Evolutionary conservation across 1,140 invertebrate species (phyloP).

Genomic region (Diabrotica undecimpunctata): DNA sequence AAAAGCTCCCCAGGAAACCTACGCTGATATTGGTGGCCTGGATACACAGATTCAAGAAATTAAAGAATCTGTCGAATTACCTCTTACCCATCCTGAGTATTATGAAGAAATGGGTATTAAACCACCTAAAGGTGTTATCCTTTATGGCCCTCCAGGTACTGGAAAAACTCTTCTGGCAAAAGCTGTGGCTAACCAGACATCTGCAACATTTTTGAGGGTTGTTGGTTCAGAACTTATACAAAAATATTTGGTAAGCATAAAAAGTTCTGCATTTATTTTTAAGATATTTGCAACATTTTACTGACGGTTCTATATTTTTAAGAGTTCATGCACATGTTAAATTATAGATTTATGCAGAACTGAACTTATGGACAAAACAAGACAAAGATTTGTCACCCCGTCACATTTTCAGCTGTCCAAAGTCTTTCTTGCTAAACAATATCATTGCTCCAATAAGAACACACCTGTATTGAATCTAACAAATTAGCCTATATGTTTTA

Average conservation of each 20-base stretch:
- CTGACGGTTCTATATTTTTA: no score
- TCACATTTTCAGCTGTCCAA: no score
- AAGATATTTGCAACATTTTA: no score
- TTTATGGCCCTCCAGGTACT: conserved; percentile 97
- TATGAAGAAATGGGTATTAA: conserved; percentile 99
- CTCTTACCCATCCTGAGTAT: conserved; percentile 98
- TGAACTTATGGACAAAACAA: no score
- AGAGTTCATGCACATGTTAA: no score
- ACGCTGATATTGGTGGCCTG: conserved; percentile 99
- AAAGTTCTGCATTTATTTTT: no score
- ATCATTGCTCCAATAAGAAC: no score
- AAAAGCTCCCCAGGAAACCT: conserved; percentile 99
- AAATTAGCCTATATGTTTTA: no score
- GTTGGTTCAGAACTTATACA: conserved; percentile 99
- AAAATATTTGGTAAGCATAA: conserved; percentile 81
- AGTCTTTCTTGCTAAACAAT: no score
- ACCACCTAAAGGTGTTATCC: conserved; percentile 98
- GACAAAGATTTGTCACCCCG: no score
- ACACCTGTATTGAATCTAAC: no score
- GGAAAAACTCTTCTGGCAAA: conserved; percentile 98
- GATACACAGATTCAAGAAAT: conserved; percentile 99
- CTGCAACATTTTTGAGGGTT: conserved; percentile 96
- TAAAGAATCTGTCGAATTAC: conserved; percentile 98
- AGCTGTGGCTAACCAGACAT: conserved; percentile 99
- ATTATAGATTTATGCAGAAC: no score